Conservation (phyloP, 2,797 vertebrate genomes). For the Coracias cyanogaster region DNA sequence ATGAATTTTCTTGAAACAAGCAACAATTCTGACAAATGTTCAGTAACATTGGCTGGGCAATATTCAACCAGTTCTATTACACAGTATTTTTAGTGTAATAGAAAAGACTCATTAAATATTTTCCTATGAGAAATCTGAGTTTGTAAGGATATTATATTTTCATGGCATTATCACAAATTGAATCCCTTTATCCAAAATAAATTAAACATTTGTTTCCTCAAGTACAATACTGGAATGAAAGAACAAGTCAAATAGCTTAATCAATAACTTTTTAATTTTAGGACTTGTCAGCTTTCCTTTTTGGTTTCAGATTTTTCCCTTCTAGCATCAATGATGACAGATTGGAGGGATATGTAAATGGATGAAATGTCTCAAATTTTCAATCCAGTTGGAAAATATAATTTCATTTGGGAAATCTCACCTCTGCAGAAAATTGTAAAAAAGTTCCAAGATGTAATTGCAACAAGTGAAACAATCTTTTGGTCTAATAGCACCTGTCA, state of each 20-base stretch:
- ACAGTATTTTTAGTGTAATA: constrained; percentile 26
- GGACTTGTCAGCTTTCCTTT: constrained; percentile 56
- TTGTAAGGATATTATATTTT: constrained; percentile 53
- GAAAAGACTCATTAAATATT: constrained; percentile 69
- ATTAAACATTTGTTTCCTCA: constrained; percentile 61
- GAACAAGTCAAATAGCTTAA: constrained; percentile 64
- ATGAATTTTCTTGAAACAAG: constrained; percentile 22
- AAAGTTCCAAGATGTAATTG: not conserved
- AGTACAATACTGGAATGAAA: constrained; percentile 60
- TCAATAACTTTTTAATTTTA: constrained; percentile 68
- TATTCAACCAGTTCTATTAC: constrained; percentile 23
- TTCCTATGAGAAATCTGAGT: constrained; percentile 50
- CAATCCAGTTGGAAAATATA: constrained; percentile 13
- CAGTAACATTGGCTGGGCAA: constrained; percentile 8
- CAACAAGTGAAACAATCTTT: constrained; percentile 27
- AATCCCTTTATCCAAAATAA: constrained; percentile 69
- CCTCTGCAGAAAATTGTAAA: not conserved
- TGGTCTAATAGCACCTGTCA: not conserved
- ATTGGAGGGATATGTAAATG: constrained; percentile 25
- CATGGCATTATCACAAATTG: constrained; percentile 59
- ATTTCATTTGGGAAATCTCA: constrained; percentile 46
- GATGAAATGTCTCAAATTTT: constrained; percentile 30
- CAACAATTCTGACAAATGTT: constrained; percentile 19
- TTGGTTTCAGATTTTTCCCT: constrained; percentile 1
- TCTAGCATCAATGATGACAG: constrained; percentile 40